Conservation (phyloP, 2,797 vertebrate genomes). For the Pterois miles region DNA sequence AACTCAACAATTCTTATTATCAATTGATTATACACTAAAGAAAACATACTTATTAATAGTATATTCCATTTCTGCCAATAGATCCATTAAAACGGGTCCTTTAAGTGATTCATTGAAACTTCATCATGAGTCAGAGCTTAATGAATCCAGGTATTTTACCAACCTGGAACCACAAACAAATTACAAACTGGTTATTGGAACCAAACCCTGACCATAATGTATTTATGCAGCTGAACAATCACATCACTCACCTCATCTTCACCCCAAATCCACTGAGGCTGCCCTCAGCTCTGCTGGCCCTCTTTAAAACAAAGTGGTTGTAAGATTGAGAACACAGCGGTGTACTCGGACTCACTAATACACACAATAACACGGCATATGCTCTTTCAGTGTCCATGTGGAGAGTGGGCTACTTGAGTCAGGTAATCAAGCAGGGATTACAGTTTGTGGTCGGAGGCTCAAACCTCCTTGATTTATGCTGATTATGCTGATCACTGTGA, state of each 20-base stretch:
- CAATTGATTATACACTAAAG: no score
- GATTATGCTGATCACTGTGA: constrained; percentile 7
- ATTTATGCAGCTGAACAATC: constrained; percentile 26
- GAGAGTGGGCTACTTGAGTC: constrained; percentile 26
- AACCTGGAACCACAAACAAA: background rate
- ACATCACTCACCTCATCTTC: constrained; percentile 17
- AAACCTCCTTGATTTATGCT: background rate
- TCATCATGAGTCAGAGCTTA: background rate
- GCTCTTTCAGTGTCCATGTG: background rate
- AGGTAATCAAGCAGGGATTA: constrained; percentile 52
- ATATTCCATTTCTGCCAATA: no score
- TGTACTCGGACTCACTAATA: background rate
- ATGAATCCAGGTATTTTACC: background rate
- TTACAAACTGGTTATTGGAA: background rate
- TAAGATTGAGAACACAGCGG: constrained; percentile 5
- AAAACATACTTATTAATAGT: no score
- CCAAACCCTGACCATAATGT: background rate
- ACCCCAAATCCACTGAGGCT: constrained; percentile 6
- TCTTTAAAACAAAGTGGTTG: constrained; percentile 19
- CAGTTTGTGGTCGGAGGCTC: constrained; percentile 1
- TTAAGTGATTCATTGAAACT: background rate
- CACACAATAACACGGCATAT: background rate
- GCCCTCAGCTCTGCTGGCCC: constrained; percentile 9
- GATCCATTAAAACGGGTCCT: no score
- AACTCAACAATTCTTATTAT: no score